Base-by-base conservation (phyloP, 2,797 vertebrate genomes). In the Onychomys arenicola region DNA sequence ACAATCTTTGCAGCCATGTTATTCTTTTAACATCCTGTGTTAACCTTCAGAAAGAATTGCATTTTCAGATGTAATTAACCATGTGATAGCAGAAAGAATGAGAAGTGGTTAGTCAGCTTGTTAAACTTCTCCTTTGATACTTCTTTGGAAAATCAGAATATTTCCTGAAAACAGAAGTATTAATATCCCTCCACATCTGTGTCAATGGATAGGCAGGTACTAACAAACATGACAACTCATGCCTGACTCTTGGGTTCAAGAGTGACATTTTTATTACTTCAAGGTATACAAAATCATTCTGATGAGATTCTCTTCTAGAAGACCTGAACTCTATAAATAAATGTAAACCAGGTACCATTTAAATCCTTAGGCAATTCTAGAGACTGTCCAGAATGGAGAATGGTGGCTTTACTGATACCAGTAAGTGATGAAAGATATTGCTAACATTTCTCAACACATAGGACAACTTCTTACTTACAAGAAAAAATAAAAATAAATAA, bases 321-420 rank as follows among this genome's bases (percentile, higher is more conserved):
- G 61, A 43, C 78, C 29, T 80, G 21, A 95, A 91, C 46, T 90
- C 52, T 95, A 81, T 89, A 82, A 78, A 87, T 85, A 92, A 90
- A 14, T 67, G 14, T 73, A 94, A 92, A 61, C 55, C 73, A 94
- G 19, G 21, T 57, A 11, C 27, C 34, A 2, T 93, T 93, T 86
- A 69, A 69, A 69, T 52, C 6, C 12, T 61, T 81, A 71, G 69
- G 14, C 25, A 63, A 21, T 40, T 86, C 71, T 96, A 43, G 13
- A 78, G 73, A 75, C 34, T 59, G 29, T 96, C 83, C 46, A 11
- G 17, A 89, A 14, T 29, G 21, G 27, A 40, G 32, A 73, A 16
- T 80, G 11, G 34, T 25, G 3, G 0, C 23, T 23, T 49, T 37
- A 13, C 10, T 21, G 0, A 11, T 34, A 77, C 3, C 49, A 10